These are phyloP conservation scores for Ferrisia virgata DNA, from an alignment of 2,888 invertebrate genomes.

Conservation along the genomic window DNA sequence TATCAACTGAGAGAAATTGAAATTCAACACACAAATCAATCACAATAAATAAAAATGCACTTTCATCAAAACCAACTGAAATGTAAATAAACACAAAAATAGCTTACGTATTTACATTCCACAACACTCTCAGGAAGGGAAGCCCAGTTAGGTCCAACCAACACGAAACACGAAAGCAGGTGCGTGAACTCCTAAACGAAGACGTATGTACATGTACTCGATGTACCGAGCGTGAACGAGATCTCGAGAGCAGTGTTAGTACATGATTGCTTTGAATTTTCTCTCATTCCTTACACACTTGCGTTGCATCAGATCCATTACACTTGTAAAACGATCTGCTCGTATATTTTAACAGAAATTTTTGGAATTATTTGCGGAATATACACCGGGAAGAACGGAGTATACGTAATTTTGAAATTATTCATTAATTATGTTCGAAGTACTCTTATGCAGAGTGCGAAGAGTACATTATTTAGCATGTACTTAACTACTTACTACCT, in stretches of 20 bases:
- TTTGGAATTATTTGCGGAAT: no score
- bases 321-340: no score
- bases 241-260: background rate
- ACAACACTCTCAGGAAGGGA: background rate
- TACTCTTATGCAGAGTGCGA: no score
- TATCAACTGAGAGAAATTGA: background rate
- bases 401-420: no score
- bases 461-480: no score
- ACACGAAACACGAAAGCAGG: background rate
- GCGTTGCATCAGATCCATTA: no score
- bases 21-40: background rate
- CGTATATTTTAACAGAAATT: no score
- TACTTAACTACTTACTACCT: no score
- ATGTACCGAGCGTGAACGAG: background rate
- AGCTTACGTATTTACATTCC: slow-evolving; percentile 27
- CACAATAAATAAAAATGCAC: background rate
- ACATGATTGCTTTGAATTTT: background rate
- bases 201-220: no score
- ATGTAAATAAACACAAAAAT: slow-evolving; percentile 12
- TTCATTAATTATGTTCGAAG: no score
- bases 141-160: background rate
- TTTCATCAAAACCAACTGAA: background rate
- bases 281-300: background rate
- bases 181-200: background rate
- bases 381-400: no score